These are phyloP conservation scores for Alosa alosa DNA, from an alignment of 2,113 vertebrate species.

Conservation along the genomic window DNA sequence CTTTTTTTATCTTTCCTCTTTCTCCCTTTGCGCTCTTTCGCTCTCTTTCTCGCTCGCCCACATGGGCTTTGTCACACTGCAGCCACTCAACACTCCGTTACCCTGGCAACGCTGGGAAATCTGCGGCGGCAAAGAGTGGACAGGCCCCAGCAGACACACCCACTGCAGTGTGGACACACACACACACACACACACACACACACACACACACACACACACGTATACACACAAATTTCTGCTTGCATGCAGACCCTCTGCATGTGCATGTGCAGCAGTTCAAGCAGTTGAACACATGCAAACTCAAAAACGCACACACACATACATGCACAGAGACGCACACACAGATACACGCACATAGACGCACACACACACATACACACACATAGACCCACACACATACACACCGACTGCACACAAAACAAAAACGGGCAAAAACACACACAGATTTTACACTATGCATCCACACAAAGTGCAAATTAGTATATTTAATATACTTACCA, in stretches of 20 bases:
- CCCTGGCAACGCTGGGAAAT: constrained; percentile 58
- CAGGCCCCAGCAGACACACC: constrained; percentile 46
- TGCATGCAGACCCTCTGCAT: neutral
- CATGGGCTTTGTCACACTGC: constrained; percentile 19
- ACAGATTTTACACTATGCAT: neutral
- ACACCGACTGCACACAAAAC: neutral
- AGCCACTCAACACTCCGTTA: constrained; percentile 50
- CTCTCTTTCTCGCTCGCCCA: constrained; percentile 1
- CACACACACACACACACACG: neutral
- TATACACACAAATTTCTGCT: neutral
- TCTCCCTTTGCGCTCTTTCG: constrained; percentile 5
- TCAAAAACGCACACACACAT: neutral
- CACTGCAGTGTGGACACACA: constrained; percentile 49
- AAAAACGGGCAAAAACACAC: neutral
- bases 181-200: neutral
- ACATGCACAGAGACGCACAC: neutral
- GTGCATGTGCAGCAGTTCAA: too few species aligned
- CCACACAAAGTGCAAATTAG: neutral
- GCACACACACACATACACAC: neutral
- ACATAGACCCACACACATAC: neutral
- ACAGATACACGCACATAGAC: neutral
- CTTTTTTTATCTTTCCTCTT: neutral
- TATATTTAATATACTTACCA: too few species aligned
- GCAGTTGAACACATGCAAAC: neutral
- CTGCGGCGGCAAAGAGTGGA: constrained; percentile 56